Base-by-base conservation (phyloP, 2,888 invertebrate species). In the Exephanes ischioxanthus region DNA sequence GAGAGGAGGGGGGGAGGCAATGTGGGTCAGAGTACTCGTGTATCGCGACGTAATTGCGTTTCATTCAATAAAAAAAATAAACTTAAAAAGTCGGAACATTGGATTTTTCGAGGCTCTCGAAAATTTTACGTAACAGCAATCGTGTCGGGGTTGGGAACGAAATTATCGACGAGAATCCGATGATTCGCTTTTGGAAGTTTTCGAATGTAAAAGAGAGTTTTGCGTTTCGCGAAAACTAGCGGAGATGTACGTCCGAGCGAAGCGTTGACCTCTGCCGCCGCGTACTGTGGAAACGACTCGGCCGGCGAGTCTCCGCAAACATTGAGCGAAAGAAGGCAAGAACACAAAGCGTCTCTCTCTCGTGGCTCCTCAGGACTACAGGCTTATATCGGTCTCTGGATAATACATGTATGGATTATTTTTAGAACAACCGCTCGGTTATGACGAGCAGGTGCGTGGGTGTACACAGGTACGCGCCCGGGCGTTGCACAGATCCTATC, bases 391-490 rank as follows among this genome's bases (percentile, higher is more conserved):
- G 53, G n/a, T n/a, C 26, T 78, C 51, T 0, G 19, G 58, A 58
- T 45, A 70, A 58, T 19, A 70, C 30, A 22, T 66, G 30, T 66
- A 45, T n/a, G 67, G 45, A 77, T 76, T 77, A 77, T 77, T 77
- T 77, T 77, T 77, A 66, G 66, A 77, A 67, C 26, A 53, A 66
- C 48, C 63, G 66, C 66, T 63, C 48, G 45, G 73, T 63, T 66
- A 76, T 76, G 76, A 66, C 66, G 76, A 76, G 76, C 76, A 76
- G 66, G 66, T 76, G 76, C 76, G 67, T 75, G 73, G 73, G 73
- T 58, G 73, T 61, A 75, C 30, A 48, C 61, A 75, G 73, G 73
- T 75, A 53, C n/a, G 48, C 61, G 41, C 26, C 58, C 73, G 45
- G 61, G 61, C 73, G 61, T 75, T 61, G 61, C 73, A 61, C 63